Conservation (phyloP, 2,797 vertebrate species). For the Thripadectes ignobilis region DNA sequence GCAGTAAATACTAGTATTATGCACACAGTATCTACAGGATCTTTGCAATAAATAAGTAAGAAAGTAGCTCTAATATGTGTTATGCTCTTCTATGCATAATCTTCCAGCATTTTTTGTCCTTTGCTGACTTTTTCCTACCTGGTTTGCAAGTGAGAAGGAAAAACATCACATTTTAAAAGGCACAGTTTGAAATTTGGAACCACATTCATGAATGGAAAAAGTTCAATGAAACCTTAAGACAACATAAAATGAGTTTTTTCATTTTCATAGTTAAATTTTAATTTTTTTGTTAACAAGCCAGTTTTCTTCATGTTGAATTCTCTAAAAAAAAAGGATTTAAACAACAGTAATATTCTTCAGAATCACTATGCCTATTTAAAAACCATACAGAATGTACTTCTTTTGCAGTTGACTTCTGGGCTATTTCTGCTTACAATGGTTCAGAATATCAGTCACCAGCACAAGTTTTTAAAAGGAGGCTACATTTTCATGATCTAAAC, state of each 20-base stretch:
- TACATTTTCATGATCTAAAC: background rate
- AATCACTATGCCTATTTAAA: background rate
- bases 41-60: background rate
- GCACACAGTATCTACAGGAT: background rate
- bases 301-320: background rate
- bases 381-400: background rate
- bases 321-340: background rate
- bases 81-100: background rate
- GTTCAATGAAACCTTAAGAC: background rate
- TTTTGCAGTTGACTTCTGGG: background rate
- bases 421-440: background rate
- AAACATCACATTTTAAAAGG: background rate
- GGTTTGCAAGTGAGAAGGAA: background rate
- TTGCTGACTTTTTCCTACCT: background rate
- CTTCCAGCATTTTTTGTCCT: background rate
- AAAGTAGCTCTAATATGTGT: background rate
- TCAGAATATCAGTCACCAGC: background rate
- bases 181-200: background rate
- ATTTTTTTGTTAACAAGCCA: background rate
- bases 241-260: background rate
- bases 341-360: background rate
- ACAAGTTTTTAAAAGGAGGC: background rate
- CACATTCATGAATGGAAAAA: background rate
- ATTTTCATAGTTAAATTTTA: background rate
- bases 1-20: constrained; percentile 67